phyloP scores from a whole-genome alignment of 2,113 vertebrate species.

The Lynx canadensis region DNA sequence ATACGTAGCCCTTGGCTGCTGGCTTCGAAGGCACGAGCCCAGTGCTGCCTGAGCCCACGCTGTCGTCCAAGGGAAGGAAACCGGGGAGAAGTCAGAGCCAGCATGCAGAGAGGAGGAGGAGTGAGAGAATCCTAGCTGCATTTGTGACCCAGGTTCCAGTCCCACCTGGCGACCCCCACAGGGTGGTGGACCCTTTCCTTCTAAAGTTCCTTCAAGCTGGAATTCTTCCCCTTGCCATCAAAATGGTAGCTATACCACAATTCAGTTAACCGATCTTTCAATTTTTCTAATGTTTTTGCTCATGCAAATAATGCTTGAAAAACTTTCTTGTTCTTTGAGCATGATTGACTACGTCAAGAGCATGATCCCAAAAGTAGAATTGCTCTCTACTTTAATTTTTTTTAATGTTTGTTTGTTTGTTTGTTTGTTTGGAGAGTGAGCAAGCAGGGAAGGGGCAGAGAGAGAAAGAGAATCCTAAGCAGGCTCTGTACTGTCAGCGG shows the following conservation, averaged over 20 bases:
- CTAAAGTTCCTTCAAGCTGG: not conserved
- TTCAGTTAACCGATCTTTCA: not conserved
- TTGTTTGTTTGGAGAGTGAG: no score
- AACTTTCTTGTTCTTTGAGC: not conserved
- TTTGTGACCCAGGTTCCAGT: not conserved
- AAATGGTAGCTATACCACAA: not conserved
- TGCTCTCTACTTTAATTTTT: not conserved
- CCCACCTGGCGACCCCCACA: not conserved
- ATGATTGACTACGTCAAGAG: not conserved
- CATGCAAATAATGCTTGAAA: not conserved
- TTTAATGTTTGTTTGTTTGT: no score
- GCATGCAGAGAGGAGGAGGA: not conserved
- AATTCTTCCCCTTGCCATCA: not conserved
- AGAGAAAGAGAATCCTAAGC: no score
- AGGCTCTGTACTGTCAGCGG: no score
- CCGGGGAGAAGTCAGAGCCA: not conserved
- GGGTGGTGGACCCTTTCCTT: not conserved
- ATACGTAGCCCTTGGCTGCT: not conserved
- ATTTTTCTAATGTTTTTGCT: not conserved
- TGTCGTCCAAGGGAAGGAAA: not conserved
- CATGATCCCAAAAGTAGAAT: not conserved
- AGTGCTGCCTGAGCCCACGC: not conserved
- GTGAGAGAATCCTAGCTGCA: not conserved
- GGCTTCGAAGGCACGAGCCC: not conserved
- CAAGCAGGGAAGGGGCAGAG: no score